Base-by-base conservation (phyloP, 2,797 vertebrate genomes). In the Streptopelia turtur region DNA sequence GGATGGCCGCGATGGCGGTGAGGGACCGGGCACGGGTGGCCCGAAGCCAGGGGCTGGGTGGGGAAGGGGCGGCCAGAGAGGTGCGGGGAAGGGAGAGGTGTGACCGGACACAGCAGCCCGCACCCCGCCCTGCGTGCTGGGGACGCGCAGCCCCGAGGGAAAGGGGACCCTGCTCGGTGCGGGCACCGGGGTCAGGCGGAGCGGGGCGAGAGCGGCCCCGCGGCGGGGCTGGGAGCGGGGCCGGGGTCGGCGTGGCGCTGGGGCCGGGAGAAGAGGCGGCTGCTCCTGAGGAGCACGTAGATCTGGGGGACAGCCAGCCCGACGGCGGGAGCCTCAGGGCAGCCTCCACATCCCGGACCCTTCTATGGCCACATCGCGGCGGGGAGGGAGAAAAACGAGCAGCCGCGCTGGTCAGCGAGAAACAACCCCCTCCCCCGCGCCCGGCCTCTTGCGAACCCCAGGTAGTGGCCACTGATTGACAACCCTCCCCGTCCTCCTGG, bases 331-430 rank as follows among this genome's bases (percentile, higher is more conserved):
- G 16, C 16, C 21, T 23, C 25, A 4, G 1, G 5, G 13, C 47
- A 63, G 28, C 33, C 41, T 2, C 23, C 37, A 2, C 56, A 33
- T 2, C 15, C 17, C 10, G 22, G 4, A 2, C 8, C 3, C n/a
- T 37, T 1, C 6, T 8, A 21, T 27, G 6, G n/a, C 63, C 23
- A 9, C 39, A 7, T 3, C 4, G 49, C 6, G 4, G 4, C 49
- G 10, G 18, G 9, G 2, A 7, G 13, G 37, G 5, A 6, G 12
- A 3, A 2, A 4, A 12, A 6, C 3, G 3, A 4, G 0, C 11
- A 0, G 3, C 6, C 8, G 5, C 8, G 4, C 2, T 13, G 11
- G 27, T 4, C 28, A 68, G 11, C 18, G 5, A 7, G 16, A 30
- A 5, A 6, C 28, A 33, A 3, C 1, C 1, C 61, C 66, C 61